Conservation (phyloP, 2,113 vertebrate species). For the Acanthochromis polyacanthus region DNA sequence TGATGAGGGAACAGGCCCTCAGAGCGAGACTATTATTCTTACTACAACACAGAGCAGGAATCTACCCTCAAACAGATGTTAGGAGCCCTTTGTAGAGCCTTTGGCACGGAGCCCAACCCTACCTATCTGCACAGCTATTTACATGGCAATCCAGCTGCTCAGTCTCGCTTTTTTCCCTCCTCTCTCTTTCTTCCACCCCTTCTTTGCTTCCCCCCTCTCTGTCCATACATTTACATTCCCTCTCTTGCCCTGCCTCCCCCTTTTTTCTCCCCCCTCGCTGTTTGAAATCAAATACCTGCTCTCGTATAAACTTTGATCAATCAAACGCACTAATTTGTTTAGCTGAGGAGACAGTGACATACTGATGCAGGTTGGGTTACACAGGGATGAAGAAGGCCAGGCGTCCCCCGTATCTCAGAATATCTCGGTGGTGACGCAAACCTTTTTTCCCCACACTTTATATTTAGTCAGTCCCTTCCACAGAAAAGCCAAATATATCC, state of each 20-base stretch:
- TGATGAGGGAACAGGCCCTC: conserved; percentile 79
- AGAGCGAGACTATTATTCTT: conserved; percentile 86
- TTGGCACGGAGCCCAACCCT: conserved; percentile 90
- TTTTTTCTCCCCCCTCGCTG: conserved; percentile 26
- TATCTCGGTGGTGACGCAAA: conserved; percentile 72
- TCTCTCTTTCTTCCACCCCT: conserved; percentile 42
- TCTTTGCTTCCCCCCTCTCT: conserved; percentile 41
- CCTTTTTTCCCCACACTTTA: conserved; percentile 65
- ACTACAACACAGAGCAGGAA: conserved; percentile 87
- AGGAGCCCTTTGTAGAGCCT: conserved; percentile 90
- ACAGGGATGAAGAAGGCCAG: conserved; percentile 77
- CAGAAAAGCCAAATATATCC: conserved; percentile 68
- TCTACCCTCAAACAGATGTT: conserved; percentile 95
- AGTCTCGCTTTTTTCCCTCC: conserved; percentile 67
- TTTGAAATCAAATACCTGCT: conserved; percentile 81
- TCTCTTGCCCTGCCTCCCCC: neutral
- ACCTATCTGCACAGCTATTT: conserved; percentile 98
- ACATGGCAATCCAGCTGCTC: conserved; percentile 93
- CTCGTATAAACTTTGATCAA: conserved; percentile 82
- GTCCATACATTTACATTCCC: conserved; percentile 54
- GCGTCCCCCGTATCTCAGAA: conserved; percentile 70
- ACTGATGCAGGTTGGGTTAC: conserved; percentile 70
- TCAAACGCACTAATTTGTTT: conserved; percentile 82
- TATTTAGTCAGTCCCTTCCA: conserved; percentile 64
- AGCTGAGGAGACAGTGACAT: conserved; percentile 78